These are phyloP conservation scores for Spondyliosoma cantharus DNA, from an alignment of 2,797 vertebrate species.

Conservation along the genomic window DNA sequence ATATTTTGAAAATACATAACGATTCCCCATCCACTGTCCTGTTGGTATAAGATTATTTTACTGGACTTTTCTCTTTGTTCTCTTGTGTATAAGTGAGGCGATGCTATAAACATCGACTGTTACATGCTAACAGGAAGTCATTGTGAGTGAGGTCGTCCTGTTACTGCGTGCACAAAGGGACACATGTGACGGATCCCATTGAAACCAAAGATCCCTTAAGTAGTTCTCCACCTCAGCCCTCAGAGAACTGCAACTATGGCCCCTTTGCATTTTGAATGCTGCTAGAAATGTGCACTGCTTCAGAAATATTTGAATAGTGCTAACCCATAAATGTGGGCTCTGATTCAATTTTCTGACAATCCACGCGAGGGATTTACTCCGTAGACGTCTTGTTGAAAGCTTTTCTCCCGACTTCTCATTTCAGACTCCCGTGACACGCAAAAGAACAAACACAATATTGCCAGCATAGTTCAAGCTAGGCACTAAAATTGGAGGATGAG, in stretches of 20 bases:
- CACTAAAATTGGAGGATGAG: slow-evolving; percentile 53
- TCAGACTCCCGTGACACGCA: slow-evolving; percentile 63
- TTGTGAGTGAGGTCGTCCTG: slow-evolving; percentile 21
- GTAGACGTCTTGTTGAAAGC: slow-evolving; percentile 66
- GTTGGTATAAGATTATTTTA: neutral
- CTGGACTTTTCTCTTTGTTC: neutral
- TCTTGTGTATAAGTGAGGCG: neutral
- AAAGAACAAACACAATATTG: slow-evolving; percentile 64
- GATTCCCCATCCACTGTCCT: neutral
- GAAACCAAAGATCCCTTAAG: slow-evolving; percentile 66
- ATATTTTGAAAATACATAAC: neutral
- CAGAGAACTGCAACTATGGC: slow-evolving; percentile 52
- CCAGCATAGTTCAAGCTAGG: slow-evolving; percentile 49
- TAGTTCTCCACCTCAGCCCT: slow-evolving; percentile 63
- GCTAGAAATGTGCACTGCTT: slow-evolving; percentile 56
- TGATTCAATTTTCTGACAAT: slow-evolving; percentile 76
- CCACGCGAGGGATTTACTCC: slow-evolving; percentile 66
- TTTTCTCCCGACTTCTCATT: slow-evolving; percentile 59
- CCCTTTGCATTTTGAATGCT: slow-evolving; percentile 68
- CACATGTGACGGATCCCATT: slow-evolving; percentile 63
- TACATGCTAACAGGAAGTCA: slow-evolving; percentile 27
- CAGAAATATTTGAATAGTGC: slow-evolving; percentile 64
- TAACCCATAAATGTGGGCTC: slow-evolving; percentile 67
- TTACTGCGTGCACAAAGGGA: slow-evolving; percentile 44
- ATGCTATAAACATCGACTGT: slow-evolving; percentile 11